A percentile compares a stretch with the other conserved stretches of the same genome.
Conservation (phyloP, 2,888 invertebrate genomes). For the Nysson spinosus region DNA sequence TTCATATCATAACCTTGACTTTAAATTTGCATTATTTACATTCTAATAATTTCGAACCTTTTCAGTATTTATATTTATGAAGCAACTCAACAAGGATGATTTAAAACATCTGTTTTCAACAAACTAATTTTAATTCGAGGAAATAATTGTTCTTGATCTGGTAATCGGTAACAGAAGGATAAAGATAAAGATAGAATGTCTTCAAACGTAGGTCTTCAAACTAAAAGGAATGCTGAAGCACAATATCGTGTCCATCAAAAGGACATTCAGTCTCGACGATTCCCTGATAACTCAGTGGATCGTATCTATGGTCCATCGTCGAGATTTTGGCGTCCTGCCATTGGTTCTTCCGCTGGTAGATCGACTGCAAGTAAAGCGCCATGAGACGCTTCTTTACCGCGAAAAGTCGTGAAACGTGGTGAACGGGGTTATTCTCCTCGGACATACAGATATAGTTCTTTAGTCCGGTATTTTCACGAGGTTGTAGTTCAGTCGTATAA, state of each 20-base stretch:
- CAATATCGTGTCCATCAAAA: no score
- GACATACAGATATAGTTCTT: constrained; percentile 47
- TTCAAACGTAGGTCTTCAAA: no score
- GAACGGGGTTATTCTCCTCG: constrained; percentile 46
- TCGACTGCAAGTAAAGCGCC: constrained; percentile 29
- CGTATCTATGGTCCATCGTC: constrained; percentile 48
- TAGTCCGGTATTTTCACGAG: constrained; percentile 43
- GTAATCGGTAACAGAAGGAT: no score
- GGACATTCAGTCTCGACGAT: constrained; percentile 28
- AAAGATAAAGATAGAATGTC: no score
- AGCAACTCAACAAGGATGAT: no score
- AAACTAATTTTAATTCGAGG: no score
- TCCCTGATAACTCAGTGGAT: constrained; percentile 48
- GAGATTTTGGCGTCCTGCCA: constrained; percentile 50
- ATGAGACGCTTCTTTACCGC: constrained; percentile 44
- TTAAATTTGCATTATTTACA: no score
- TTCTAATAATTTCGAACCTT: no score
- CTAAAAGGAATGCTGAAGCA: neutral
- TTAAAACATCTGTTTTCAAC: no score
- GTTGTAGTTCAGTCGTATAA: constrained; percentile 52
- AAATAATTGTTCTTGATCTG: no score
- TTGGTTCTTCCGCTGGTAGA: constrained; percentile 23
- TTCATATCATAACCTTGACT: no score
- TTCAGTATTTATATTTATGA: no score
- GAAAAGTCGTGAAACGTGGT: constrained; percentile 56